These are phyloP conservation scores for Crepidodera aurea DNA, from an alignment of 2,888 invertebrate genomes.

Conservation along the genomic window DNA sequence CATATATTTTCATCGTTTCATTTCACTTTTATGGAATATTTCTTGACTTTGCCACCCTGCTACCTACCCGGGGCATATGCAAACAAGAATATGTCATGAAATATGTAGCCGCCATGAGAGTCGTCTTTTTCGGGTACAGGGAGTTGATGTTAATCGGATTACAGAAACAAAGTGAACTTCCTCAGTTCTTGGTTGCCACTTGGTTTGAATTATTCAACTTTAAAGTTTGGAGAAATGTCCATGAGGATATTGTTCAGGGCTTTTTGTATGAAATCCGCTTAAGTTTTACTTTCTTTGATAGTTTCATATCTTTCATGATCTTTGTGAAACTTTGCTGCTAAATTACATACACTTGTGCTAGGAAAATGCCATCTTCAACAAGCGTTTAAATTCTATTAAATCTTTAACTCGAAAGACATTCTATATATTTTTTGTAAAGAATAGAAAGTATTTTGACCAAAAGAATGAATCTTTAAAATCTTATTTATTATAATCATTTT, in stretches of 20 bases:
- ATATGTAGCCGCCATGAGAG: conserved; percentile 42
- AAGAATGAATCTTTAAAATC: too few species aligned
- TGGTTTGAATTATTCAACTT: conserved; percentile 28
- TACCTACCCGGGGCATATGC: conserved; percentile 32
- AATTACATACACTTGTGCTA: background rate
- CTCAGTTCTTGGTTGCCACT: conserved; percentile 25
- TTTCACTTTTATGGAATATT: background rate
- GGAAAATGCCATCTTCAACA: background rate
- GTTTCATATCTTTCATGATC: conserved; percentile 19
- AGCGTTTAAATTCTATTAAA: background rate
- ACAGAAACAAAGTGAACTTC: conserved; percentile 34
- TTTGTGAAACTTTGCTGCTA: background rate
- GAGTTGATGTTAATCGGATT: conserved; percentile 44
- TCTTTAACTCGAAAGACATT: too few species aligned
- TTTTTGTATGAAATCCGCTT: conserved; percentile 24
- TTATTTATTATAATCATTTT: too few species aligned
- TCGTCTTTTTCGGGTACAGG: conserved; percentile 38
- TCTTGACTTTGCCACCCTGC: background rate
- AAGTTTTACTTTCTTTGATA: conserved; percentile 23
- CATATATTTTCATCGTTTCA: background rate
- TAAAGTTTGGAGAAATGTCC: conserved; percentile 24
- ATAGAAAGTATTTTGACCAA: too few species aligned
- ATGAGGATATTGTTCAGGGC: conserved; percentile 21
- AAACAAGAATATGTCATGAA: conserved; percentile 43
- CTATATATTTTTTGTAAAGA: too few species aligned